phyloP scores from a whole-genome alignment of 2,113 vertebrate species.

The Lamprotornis superbus region DNA sequence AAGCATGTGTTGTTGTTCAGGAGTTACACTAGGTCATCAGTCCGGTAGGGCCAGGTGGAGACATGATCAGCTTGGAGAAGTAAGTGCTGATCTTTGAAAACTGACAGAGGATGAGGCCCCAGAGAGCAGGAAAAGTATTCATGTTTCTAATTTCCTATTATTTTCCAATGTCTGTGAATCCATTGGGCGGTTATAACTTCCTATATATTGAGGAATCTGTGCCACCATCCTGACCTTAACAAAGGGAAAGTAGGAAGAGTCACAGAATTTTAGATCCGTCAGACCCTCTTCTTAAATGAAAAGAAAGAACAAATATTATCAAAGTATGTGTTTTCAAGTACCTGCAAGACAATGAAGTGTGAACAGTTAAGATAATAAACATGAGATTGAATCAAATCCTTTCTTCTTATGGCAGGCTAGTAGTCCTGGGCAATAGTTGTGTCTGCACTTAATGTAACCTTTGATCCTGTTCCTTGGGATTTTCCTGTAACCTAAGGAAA shows the following conservation, averaged over 20 bases:
- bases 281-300: neutral
- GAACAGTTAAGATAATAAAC: neutral
- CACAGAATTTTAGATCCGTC: neutral
- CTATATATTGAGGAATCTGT: neutral
- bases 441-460: neutral
- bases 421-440: neutral
- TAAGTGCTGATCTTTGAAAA: neutral
- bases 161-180: neutral
- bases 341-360: neutral
- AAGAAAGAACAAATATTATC: neutral
- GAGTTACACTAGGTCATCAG: neutral
- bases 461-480: neutral
- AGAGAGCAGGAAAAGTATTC: neutral
- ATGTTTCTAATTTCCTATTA: neutral
- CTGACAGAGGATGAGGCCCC: neutral
- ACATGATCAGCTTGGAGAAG: neutral
- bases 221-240: neutral
- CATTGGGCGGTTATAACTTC: neutral
- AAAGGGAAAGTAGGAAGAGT: neutral
- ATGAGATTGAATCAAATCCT: neutral
- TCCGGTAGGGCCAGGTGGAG: neutral
- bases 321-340: neutral
- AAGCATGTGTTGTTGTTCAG: slow-evolving; percentile 3
- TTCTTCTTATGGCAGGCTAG: neutral
- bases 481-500: neutral